These are phyloP conservation scores for Alouatta palliata DNA, from an alignment of 2,113 vertebrate genomes.

Conservation along the genomic window DNA sequence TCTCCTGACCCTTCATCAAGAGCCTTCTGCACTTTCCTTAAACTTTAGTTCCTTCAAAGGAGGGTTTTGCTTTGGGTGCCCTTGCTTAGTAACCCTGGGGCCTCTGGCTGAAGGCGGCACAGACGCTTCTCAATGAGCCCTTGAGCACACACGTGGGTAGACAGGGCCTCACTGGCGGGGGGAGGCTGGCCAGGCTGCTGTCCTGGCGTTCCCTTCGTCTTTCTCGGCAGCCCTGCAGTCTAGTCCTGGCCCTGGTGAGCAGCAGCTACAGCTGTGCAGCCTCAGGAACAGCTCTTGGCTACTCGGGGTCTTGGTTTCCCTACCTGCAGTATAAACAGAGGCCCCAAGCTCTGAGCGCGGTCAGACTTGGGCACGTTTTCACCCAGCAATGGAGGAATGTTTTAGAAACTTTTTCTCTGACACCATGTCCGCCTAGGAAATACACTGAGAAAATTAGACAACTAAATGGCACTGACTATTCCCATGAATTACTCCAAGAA, in stretches of 20 bases:
- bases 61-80: not conserved
- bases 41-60: rapidly evolving
- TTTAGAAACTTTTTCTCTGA: not conserved
- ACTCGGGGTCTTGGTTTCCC: not conserved
- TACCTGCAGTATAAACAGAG: rapidly evolving
- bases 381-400: not conserved
- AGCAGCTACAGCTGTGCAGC: not conserved
- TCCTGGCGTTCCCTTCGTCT: rapidly evolving
- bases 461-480: rapidly evolving
- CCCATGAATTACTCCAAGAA: rapidly evolving
- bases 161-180: rapidly evolving
- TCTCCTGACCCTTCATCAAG: not conserved
- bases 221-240: rapidly evolving
- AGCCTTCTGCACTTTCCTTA: not conserved
- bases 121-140: rapidly evolving
- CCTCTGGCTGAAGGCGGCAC: not conserved
- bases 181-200: not conserved
- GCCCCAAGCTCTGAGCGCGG: rapidly evolving
- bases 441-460: rapidly evolving
- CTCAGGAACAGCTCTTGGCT: not conserved
- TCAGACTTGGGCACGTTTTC: not conserved
- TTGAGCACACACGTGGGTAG: rapidly evolving
- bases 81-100: rapidly evolving
- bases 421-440: not conserved
- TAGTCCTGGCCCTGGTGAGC: not conserved